Percentiles rank a stretch among this genome's conserved stretches.
phyloP scores from a whole-genome alignment of 2,888 invertebrate genomes.

The Drosophila nr. perissopoda region DNA sequence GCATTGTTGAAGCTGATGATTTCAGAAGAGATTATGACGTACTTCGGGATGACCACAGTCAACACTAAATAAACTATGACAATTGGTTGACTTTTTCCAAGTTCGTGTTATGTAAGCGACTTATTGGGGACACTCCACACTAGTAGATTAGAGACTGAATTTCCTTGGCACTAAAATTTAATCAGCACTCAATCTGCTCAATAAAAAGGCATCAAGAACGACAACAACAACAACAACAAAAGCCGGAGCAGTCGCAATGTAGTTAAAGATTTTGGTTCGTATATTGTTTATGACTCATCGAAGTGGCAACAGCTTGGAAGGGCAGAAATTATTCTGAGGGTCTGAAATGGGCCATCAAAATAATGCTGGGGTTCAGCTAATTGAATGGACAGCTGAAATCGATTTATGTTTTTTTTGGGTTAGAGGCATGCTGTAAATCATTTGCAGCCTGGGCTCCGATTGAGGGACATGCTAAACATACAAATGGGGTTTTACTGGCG shows the following conservation, averaged over 20 bases:
- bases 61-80: conserved; percentile 7
- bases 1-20: conserved; percentile 10
- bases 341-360: conserved; percentile 46
- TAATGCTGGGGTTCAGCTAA: conserved; percentile 57
- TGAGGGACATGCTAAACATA: conserved; percentile 67
- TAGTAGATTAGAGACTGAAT: conserved; percentile 35
- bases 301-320: conserved; percentile 55
- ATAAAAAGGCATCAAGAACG: conserved; percentile 33
- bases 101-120: conserved; percentile 33
- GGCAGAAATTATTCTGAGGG: conserved; percentile 41
- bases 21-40: not conserved
- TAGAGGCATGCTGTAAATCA: conserved; percentile 60
- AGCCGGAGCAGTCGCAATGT: conserved; percentile 19
- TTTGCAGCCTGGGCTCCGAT: conserved; percentile 62
- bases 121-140: conserved; percentile 40
- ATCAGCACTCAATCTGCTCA: conserved; percentile 59
- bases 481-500: conserved; percentile 26
- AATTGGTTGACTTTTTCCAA: conserved; percentile 9
- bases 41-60: conserved; percentile 14
- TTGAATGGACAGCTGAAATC: conserved; percentile 62
- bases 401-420: conserved; percentile 42
- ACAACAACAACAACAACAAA: conserved; percentile 6
- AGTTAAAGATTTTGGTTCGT: conserved; percentile 30
- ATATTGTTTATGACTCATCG: conserved; percentile 40
- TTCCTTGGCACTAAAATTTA: conserved; percentile 58